These are phyloP conservation scores for Larimichthys polyactis DNA, from an alignment of 2,113 vertebrate genomes.

Conservation along the genomic window DNA sequence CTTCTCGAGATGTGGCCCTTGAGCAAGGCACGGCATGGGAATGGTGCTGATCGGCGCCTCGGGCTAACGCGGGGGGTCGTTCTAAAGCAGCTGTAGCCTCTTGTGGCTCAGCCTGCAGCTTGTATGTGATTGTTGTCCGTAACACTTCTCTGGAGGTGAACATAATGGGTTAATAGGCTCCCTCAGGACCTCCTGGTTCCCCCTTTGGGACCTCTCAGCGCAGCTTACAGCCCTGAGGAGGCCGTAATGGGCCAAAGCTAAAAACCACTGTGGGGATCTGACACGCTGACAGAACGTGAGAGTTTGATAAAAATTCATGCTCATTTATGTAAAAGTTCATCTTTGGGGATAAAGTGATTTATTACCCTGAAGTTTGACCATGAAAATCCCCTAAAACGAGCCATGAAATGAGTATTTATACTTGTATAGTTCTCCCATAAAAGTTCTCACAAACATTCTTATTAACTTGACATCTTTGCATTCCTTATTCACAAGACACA, in stretches of 20 bases:
- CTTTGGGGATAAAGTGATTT: not conserved
- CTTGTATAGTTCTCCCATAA: too few species aligned
- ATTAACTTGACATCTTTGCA: not conserved
- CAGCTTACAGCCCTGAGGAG: slow-evolving; percentile 19
- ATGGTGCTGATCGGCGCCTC: slow-evolving; percentile 34
- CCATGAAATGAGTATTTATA: too few species aligned
- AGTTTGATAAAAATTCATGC: not conserved
- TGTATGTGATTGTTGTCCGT: slow-evolving; percentile 64
- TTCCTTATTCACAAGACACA: not conserved
- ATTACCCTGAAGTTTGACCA: not conserved
- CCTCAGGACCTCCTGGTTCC: slow-evolving; percentile 50
- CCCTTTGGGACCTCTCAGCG: slow-evolving; percentile 60
- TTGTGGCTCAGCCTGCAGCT: slow-evolving; percentile 57
- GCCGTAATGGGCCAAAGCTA: slow-evolving; percentile 22
- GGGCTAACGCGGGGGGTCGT: not conserved
- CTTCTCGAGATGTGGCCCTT: slow-evolving; percentile 28
- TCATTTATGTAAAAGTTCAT: not conserved
- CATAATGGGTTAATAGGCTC: slow-evolving; percentile 78
- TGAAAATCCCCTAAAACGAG: too few species aligned
- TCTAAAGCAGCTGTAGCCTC: slow-evolving; percentile 60
- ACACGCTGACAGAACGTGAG: slow-evolving; percentile 26
- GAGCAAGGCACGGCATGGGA: slow-evolving; percentile 56
- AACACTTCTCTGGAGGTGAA: slow-evolving; percentile 60
- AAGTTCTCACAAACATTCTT: not conserved
- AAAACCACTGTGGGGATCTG: slow-evolving; percentile 30